These are phyloP conservation scores for Tholera decimalis DNA, from an alignment of 2,888 invertebrate genomes.

Conservation along the genomic window DNA sequence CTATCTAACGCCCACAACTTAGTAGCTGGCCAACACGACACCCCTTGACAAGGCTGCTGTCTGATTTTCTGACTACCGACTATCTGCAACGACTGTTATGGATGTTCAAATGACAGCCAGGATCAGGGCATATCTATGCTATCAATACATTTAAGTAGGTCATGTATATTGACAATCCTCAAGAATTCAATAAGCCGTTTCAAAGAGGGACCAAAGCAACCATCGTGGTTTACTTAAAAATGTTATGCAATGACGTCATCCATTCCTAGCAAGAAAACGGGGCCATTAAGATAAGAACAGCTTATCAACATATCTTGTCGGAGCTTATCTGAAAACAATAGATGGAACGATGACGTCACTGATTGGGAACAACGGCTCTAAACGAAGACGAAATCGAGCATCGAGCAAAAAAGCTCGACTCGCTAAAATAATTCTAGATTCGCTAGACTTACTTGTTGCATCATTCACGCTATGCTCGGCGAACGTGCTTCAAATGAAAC, in stretches of 20 bases:
- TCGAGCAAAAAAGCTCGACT: neutral
- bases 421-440: constrained; percentile 15
- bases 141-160: neutral
- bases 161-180: neutral
- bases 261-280: constrained; percentile 15
- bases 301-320: constrained; percentile 30
- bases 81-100: too few species aligned
- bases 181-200: neutral
- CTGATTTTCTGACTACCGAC: too few species aligned
- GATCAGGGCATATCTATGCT: neutral
- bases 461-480: neutral
- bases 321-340: constrained; percentile 33
- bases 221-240: constrained; percentile 4
- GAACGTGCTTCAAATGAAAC: neutral
- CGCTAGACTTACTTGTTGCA: constrained; percentile 47
- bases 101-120: too few species aligned
- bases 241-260: constrained; percentile 15
- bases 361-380: neutral
- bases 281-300: constrained; percentile 24
- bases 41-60: too few species aligned
- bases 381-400: neutral
- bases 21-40: too few species aligned
- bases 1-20: too few species aligned
- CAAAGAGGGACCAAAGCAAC: neutral
- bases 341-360: constrained; percentile 28